A percentile compares a stretch with the other conserved stretches of the same genome.
phyloP scores from a whole-genome alignment of 2,888 invertebrate species.

The Rhagonycha lutea region DNA sequence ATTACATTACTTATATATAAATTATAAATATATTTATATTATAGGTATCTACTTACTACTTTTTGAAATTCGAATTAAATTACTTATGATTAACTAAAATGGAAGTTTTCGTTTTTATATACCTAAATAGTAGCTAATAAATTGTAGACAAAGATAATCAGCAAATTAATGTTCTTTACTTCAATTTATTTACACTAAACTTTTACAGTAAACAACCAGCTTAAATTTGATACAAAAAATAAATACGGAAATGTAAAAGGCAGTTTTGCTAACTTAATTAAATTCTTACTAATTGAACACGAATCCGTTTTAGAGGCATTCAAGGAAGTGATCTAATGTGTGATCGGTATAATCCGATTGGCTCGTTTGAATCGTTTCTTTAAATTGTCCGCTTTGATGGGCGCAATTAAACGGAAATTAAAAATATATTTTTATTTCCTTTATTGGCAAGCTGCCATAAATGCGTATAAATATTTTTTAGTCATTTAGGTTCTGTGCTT shows the following conservation, averaged over 20 bases:
- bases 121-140: not conserved
- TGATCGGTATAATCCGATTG: not conserved
- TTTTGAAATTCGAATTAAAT: not conserved
- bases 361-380: not conserved
- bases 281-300: not conserved
- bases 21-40: no score
- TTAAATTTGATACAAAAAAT: not conserved
- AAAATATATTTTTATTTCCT: slow-evolving; percentile 8
- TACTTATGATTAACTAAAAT: not conserved
- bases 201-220: not conserved
- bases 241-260: not conserved
- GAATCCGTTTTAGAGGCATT: not conserved
- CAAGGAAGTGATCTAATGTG: not conserved
- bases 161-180: not conserved
- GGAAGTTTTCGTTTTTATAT: not conserved
- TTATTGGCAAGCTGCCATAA: not conserved
- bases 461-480: not conserved
- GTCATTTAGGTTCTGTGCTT: slow-evolving; percentile 13
- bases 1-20: no score
- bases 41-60: not conserved
- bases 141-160: not conserved
- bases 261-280: not conserved
- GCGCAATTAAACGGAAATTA: slow-evolving; percentile 13
- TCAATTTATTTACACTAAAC: not conserved
- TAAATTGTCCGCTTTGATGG: not conserved